Base-by-base conservation (phyloP, 2,797 vertebrate genomes). In the Poeciliopsis presidionis region DNA sequence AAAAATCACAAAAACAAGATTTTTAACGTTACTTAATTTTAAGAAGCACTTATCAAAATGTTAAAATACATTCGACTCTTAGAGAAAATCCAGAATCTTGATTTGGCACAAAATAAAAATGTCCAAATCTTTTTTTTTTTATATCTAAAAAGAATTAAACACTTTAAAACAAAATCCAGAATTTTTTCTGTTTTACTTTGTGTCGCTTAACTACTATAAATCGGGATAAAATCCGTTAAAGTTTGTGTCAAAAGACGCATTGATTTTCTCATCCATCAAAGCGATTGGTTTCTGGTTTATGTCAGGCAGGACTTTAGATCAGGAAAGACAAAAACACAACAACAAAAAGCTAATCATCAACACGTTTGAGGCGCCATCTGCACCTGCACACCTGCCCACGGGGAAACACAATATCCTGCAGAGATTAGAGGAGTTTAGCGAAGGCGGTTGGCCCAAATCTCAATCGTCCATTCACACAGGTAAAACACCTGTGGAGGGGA, bases 401-500 rank as follows among this genome's bases (percentile, higher is more conserved):
- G 81, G 89, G 90, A 91, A 90, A 92, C 90, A 83, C 81, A 84
- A 92, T 89, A 85, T 86, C 80, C 84, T 85, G 81, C 13, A 46
- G 89, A 89, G 88, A 92, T 90, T 88, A 91, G 80, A 79, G 74
- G 82, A 83, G 81, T 82, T 91, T 87, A 83, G 77, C 82, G 33
- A 85, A 88, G 69, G 76, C 75, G 65, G 80, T 79, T 79, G 74
- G 83, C 81, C 79, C 75, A 61, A 83, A 88, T 87, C 79, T 82
- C 74, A 90, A 91, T 76, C 39, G 76, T 78, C 80, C 85, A 88
- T 87, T 91, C 89, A 89, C 85, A 92, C 93, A 95, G 88, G 92
- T 92, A 82, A 33, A 87, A 85, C 92, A 95, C 93, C 93, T 94
- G 94, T 94, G 86, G 91, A 90, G 76, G 76, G 89, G 89, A 90